A percentile compares a stretch with the other conserved stretches of the same genome.
Evolutionary conservation across 2,113 vertebrate genomes (phyloP).

Genomic region (Castor canadensis): DNA sequence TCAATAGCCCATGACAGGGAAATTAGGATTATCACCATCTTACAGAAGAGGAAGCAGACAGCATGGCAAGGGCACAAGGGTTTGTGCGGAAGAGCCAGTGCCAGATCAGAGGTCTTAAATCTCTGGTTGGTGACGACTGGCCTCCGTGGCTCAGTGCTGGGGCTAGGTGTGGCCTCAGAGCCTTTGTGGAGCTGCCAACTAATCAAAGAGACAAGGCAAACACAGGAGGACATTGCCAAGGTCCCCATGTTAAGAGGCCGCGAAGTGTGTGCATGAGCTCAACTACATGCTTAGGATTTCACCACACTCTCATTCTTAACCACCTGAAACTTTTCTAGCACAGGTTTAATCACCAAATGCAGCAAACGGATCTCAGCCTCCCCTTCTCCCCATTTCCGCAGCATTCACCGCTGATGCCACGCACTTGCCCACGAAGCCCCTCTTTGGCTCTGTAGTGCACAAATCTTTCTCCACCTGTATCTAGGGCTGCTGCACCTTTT

Average conservation of each 20-base stretch:
- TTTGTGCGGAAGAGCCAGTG: not conserved
- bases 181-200: not conserved
- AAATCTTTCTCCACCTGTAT: not conserved
- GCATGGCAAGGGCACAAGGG: not conserved
- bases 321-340: not conserved
- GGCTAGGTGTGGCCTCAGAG: not conserved
- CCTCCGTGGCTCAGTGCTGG: not conserved
- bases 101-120: not conserved
- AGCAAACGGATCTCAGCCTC: not conserved
- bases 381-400: not conserved
- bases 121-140: not conserved
- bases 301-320: not conserved
- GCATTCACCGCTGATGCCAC: not conserved
- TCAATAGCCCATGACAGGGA: not conserved
- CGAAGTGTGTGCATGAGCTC: not conserved
- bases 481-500: not conserved
- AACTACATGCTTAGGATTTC: not conserved
- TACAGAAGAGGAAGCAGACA: slow-evolving; percentile 68
- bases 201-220: not conserved
- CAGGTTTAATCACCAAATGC: not conserved
- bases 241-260: not conserved
- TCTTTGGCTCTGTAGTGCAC: not conserved
- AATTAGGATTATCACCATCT: slow-evolving; percentile 42
- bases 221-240: not conserved
- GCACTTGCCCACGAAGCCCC: not conserved